Base-by-base conservation (phyloP, 2,888 invertebrate genomes). In the Tetheella fluctuosa region DNA sequence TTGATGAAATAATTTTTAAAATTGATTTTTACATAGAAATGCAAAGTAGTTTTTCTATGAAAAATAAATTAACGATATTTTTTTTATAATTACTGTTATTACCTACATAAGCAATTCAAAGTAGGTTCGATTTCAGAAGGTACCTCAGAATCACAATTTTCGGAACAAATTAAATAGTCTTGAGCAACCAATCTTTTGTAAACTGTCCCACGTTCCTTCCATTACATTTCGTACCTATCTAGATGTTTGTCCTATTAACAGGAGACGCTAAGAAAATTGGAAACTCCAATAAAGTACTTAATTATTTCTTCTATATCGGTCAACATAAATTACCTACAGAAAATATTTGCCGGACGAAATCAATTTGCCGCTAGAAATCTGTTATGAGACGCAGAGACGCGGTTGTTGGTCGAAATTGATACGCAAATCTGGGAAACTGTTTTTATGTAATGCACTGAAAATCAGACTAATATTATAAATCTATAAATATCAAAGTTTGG, bases 311-410 rank as follows among this genome's bases (percentile, higher is more conserved):
- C 23, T 30, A 54, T 23, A 55, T 55, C 37, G 55, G 55, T 37
- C 59, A 23, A 60, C 54, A 61, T 59, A 64, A 67, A 67, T 67
- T 58, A 66, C 55, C 54, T 6, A 39, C 56, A n/a, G 58, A 59
- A 64, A 64, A 67, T 67, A 67, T 67, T 67, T 67, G 59, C 52
- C 37, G 17, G 39, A 23, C 53, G 42, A 54, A 61, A 64, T 37
- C 64, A 57, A 67, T 67, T 63, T 17, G 58, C 57, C 54, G 65
- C 63, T 62, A 66, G 62, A 61, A 64, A 66, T 57, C 62, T 61
- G 61, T 57, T 48, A 52, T 34, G 52, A 58, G 34, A 34, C 34
- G 34, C 13, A 17, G 42, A 25, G 28, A 57, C 28, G 48, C 25
- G 48, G n/a, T 59, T 57, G 59, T 61, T 68, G 67, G 65, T 30